phyloP scores from a whole-genome alignment of 2,888 invertebrate genomes.

The Cyclophora albipunctata region DNA sequence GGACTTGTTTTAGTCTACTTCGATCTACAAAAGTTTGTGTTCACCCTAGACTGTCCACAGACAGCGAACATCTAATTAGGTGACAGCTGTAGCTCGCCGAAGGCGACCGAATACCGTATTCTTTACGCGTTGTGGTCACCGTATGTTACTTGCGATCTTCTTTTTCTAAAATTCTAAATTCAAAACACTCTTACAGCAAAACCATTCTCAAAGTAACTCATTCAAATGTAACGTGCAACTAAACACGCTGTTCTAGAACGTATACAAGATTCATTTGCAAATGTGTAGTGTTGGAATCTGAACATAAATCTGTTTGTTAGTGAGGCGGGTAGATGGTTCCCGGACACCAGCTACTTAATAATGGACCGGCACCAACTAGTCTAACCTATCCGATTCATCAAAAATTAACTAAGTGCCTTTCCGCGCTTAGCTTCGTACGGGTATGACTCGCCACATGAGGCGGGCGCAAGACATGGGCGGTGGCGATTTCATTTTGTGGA shows the following conservation, averaged over 20 bases:
- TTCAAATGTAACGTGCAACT: background rate
- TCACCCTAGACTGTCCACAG: no score
- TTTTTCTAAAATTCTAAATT: no score
- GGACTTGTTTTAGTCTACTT: no score
- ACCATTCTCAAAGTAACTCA: no score
- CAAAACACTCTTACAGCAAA: no score
- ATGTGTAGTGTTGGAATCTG: slow-evolving; percentile 5
- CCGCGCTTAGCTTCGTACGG: slow-evolving; percentile 18
- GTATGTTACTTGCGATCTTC: no score
- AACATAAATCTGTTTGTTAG: slow-evolving; percentile 29
- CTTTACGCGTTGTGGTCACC: no score
- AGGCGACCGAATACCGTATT: no score
- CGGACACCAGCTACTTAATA: slow-evolving; percentile 17
- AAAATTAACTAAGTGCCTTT: slow-evolving; percentile 41
- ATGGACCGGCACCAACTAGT: slow-evolving; percentile 36
- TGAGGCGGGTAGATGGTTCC: slow-evolving; percentile 11
- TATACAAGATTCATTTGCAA: no score
- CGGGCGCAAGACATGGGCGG: background rate
- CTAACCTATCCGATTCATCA: slow-evolving; percentile 38
- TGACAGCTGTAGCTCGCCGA: no score
- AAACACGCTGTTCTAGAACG: slow-evolving; percentile 1
- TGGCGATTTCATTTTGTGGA: slow-evolving; percentile 1
- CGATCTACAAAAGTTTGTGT: no score
- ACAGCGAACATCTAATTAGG: no score
- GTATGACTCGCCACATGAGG: background rate